These are phyloP conservation scores for Rotaria magnacalcarata DNA, from an alignment of 2,888 invertebrate species.

Conservation along the genomic window DNA sequence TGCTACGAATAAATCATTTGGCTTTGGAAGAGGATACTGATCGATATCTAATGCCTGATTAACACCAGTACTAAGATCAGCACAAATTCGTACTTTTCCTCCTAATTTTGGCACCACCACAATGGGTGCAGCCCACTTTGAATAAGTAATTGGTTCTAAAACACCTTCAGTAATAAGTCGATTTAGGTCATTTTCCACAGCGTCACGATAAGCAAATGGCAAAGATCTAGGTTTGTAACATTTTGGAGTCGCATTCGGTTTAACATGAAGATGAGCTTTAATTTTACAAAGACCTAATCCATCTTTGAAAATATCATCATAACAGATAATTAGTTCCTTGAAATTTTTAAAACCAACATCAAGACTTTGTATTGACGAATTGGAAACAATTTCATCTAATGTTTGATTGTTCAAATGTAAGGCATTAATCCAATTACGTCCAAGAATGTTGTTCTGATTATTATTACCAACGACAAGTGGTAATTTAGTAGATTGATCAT, in stretches of 20 bases:
- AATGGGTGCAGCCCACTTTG: background rate
- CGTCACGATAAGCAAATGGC: background rate
- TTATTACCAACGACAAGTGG: background rate
- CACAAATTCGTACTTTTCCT: background rate
- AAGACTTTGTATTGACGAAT: background rate
- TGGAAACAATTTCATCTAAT: background rate
- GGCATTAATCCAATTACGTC: background rate
- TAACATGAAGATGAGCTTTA: background rate
- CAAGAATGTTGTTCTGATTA: background rate
- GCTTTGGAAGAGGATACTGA: conserved; percentile 47
- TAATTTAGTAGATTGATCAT: background rate
- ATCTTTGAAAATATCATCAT: background rate
- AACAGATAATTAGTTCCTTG: background rate
- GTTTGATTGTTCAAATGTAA: background rate
- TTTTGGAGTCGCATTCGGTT: background rate
- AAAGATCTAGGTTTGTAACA: background rate
- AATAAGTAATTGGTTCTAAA: background rate
- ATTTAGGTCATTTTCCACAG: background rate
- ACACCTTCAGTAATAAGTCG: background rate
- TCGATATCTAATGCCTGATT: conserved; percentile 33
- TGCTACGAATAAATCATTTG: conserved; percentile 47
- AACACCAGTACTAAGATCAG: background rate
- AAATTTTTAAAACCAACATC: background rate
- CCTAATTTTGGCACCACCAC: background rate
- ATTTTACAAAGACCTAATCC: background rate